Evolutionary conservation across 2,113 vertebrate species (phyloP).

Genomic region (Neomonachus schauinslandi): DNA sequence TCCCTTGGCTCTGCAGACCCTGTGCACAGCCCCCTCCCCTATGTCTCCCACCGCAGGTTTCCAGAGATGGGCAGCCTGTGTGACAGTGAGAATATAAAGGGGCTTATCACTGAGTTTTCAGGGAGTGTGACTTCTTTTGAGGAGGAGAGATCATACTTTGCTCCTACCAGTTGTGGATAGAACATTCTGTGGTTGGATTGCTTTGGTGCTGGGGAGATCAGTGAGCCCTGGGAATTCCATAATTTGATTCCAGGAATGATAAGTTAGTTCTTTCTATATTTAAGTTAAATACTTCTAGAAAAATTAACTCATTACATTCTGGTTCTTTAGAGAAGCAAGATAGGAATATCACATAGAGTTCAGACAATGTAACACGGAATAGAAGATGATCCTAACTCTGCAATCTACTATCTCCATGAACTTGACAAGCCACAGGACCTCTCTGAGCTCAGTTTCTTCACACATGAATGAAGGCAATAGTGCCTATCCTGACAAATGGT

Average conservation of each 20-base stretch:
- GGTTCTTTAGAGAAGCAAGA: neutral
- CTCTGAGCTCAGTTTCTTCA: neutral
- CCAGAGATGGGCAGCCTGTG: neutral
- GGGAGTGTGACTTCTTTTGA: neutral
- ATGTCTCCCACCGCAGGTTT: neutral
- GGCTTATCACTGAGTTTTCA: neutral
- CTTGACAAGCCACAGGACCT: neutral
- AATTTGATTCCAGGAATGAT: neutral
- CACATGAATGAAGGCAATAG: accelerated
- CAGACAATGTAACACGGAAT: neutral
- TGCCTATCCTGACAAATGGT: neutral
- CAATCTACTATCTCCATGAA: neutral
- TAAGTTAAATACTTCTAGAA: neutral
- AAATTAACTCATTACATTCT: neutral
- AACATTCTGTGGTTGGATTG: neutral
- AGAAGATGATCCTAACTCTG: neutral
- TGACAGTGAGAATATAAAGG: neutral
- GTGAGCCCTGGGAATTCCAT: neutral
- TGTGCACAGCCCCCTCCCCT: accelerated
- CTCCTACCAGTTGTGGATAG: neutral
- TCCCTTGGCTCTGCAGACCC: neutral
- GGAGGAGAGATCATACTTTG: neutral
- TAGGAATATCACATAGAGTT: neutral
- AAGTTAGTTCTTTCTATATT: neutral
- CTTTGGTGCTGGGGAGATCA: accelerated